These are phyloP conservation scores for Panurus biarmicus DNA, from an alignment of 2,113 vertebrate genomes.

Conservation along the genomic window DNA sequence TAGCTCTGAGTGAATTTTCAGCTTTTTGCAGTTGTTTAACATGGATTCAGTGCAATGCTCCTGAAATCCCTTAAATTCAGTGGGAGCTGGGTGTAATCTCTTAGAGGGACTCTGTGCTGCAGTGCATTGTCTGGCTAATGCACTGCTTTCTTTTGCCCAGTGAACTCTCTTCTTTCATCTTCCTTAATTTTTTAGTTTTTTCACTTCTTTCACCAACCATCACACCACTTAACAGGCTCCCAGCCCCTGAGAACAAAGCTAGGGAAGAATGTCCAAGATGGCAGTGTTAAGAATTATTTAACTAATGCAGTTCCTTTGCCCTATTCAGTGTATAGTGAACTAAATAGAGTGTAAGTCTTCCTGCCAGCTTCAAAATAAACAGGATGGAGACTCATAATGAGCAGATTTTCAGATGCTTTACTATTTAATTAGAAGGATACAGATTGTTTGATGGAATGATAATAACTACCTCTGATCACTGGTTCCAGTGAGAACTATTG, in stretches of 20 bases:
- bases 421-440: background rate
- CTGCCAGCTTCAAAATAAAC: background rate
- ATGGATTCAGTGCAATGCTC: background rate
- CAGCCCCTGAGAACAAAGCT: background rate
- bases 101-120: background rate
- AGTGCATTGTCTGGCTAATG: background rate
- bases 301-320: background rate
- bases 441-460: background rate
- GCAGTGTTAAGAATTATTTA: background rate
- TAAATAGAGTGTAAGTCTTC: background rate
- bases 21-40: background rate
- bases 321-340: background rate
- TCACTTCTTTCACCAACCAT: background rate
- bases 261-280: background rate
- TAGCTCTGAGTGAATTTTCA: background rate
- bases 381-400: background rate
- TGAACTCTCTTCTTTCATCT: background rate
- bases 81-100: background rate
- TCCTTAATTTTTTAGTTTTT: background rate
- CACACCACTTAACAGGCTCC: background rate
- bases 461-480: background rate
- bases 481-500: background rate
- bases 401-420: background rate
- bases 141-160: background rate
- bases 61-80: background rate